Percentiles rank a stretch among this genome's conserved stretches.
Conservation (phyloP, 2,797 vertebrate genomes). For the Aplochiton taeniatus region DNA sequence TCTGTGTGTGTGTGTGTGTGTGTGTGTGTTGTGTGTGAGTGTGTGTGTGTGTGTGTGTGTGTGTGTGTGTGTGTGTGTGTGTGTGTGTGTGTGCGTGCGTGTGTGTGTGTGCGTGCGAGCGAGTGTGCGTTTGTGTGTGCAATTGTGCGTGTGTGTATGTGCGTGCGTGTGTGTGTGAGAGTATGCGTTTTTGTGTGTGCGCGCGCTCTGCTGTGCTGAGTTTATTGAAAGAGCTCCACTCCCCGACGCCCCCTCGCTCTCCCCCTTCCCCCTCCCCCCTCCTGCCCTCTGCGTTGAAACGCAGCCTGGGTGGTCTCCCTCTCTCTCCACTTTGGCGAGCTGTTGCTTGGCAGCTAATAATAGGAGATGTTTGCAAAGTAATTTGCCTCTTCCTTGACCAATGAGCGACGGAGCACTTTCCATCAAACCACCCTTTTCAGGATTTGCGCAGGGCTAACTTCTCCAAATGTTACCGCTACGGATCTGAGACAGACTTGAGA, state of each 20-base stretch:
- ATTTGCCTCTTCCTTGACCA: slow-evolving; percentile 93
- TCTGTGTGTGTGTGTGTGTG: background rate
- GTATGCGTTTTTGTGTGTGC: background rate
- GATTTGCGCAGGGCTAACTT: slow-evolving; percentile 78
- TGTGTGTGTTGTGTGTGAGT: no score
- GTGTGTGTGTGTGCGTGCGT: no score
- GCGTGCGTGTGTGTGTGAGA: slow-evolving; percentile 11
- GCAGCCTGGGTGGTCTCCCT: slow-evolving; percentile 86
- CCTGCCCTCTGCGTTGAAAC: slow-evolving; percentile 56
- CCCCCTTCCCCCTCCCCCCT: slow-evolving; percentile 1
- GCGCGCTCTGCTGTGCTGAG: slow-evolving; percentile 50
- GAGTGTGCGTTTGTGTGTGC: background rate
- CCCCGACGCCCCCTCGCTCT: slow-evolving; percentile 28
- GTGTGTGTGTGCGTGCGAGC: background rate
- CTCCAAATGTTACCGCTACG: slow-evolving; percentile 83
- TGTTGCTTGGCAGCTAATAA: slow-evolving; percentile 96
- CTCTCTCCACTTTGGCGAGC: slow-evolving; percentile 89
- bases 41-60: no score
- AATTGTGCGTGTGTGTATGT: slow-evolving; percentile 9
- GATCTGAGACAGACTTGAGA: slow-evolving; percentile 78
- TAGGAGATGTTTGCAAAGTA: slow-evolving; percentile 92
- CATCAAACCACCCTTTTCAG: slow-evolving; percentile 88
- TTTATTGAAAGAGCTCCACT: slow-evolving; percentile 79
- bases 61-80: no score
- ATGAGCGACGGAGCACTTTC: slow-evolving; percentile 86